Base-by-base conservation (phyloP, 1,140 invertebrate species). In the Thalassaphorura encarpata region DNA sequence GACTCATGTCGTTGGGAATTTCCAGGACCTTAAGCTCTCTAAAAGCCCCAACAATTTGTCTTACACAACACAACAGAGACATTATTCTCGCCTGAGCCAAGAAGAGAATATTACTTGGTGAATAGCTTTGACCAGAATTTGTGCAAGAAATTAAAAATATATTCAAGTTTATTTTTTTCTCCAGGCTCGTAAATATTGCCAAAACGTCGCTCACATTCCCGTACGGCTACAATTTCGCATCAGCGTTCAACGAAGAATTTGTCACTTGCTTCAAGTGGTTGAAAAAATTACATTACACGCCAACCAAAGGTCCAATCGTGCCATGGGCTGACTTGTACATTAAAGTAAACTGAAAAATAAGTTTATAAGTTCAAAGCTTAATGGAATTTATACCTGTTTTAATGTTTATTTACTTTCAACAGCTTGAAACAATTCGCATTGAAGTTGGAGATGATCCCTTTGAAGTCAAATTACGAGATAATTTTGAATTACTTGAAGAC, bases 401-500 rank as follows among this genome's bases (percentile, higher is more conserved):
- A 26, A 40, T 43, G 27, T 19, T 18, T 36, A 1, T 23, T 48
- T 39, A 27, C 18, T 52, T 39, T 66, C 63, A 70, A 46, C 59
- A 85, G 83, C 78, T 87, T 19, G 84, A 85, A 69, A 84, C 85
- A 64, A 83, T 92, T 68, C 69, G 84, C 2, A 81, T 98, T 54
- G 89, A 97, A 75, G 82, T 98, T 69, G 86, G 84, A 60, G 96
- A 99, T 71, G 95, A 99, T 81, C 92, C 93, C 1, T 98, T 99
- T 70, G 95, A 99, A 76, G 91, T 97, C 0, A 91, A 89, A 67
- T 74, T 99, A 2, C 78, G 92, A 1, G 90, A 97, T 66, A 98
- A 97, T 71, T 97, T 93, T 70, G 93, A 97, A 68, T 74, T 98
- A 0, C 68, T 97, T 21, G 91, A 92, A 67, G 95, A 99, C 69